A percentile compares a stretch with the other conserved stretches of the same genome.
These are phyloP conservation scores for Coendou prehensilis DNA, from an alignment of 2,797 vertebrate species.

Conservation along the genomic window DNA sequence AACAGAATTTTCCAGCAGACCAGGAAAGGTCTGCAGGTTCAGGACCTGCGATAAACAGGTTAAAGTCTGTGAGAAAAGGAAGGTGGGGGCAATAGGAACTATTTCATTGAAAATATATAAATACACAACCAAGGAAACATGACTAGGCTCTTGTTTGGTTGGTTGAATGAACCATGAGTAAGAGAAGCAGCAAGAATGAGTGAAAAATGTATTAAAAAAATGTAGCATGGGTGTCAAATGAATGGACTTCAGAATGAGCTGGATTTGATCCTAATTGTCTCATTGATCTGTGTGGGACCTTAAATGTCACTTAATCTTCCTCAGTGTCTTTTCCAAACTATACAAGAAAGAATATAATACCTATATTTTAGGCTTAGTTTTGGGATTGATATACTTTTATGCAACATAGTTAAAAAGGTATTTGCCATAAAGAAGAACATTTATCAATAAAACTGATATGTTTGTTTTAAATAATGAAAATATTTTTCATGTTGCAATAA, in stretches of 20 bases:
- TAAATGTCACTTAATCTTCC: background rate
- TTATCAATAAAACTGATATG: background rate
- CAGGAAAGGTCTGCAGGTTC: background rate
- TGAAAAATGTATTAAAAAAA: background rate
- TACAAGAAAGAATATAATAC: background rate
- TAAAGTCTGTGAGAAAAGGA: background rate
- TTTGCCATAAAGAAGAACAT: background rate
- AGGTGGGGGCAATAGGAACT: background rate
- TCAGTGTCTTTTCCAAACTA: background rate
- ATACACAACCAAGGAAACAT: background rate
- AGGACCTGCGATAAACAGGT: background rate
- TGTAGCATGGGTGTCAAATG: background rate
- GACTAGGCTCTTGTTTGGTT: background rate
- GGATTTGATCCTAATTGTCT: background rate
- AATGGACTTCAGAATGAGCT: background rate
- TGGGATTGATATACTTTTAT: background rate
- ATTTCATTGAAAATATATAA: background rate
- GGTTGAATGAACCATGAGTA: background rate
- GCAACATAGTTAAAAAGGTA: background rate
- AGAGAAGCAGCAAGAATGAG: background rate
- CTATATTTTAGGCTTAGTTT: background rate
- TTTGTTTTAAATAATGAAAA: constrained; percentile 6
- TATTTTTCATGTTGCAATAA: background rate
- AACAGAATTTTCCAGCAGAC: background rate
- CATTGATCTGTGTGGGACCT: background rate